Percentiles rank a stretch among this genome's conserved stretches.
Conservation (phyloP, 2,888 invertebrate species). For the Trissolcus japonicus region DNA sequence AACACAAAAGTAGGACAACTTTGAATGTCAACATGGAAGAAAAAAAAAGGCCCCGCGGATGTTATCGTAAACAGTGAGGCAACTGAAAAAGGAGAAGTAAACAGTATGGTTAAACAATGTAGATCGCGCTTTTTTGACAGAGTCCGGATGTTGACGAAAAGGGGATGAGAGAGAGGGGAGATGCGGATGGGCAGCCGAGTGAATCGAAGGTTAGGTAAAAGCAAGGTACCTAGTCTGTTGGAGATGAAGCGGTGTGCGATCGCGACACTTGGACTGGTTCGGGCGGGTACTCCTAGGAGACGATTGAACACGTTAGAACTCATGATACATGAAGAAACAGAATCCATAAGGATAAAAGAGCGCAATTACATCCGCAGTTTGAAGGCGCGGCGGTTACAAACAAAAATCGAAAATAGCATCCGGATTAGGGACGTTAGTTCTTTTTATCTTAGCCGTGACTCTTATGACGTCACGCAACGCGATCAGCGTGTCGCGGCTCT, state of each 20-base stretch:
- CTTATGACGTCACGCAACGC: background rate
- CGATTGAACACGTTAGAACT: constrained; percentile 72
- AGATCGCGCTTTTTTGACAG: too few relatives aligned
- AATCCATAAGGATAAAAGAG: constrained; percentile 60
- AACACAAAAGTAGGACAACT: too few relatives aligned
- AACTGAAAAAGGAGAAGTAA: background rate
- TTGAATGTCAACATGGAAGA: too few relatives aligned
- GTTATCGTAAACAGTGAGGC: too few relatives aligned
- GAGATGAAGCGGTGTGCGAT: constrained; percentile 12
- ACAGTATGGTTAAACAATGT: background rate
- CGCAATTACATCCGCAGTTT: constrained; percentile 42
- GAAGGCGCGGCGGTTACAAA: constrained; percentile 42
- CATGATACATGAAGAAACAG: constrained; percentile 62
- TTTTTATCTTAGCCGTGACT: constrained; percentile 1
- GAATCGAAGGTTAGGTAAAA: constrained; percentile 1
- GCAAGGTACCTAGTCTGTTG: constrained; percentile 26
- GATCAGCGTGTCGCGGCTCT: constrained; percentile 2
- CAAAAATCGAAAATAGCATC: constrained; percentile 34
- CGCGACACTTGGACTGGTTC: constrained; percentile 56
- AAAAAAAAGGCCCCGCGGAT: too few relatives aligned
- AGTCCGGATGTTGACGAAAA: too few relatives aligned
- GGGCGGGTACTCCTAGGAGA: constrained; percentile 72
- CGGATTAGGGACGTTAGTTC: constrained; percentile 9
- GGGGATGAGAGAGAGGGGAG: too few relatives aligned
- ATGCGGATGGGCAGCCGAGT: background rate